Evolutionary conservation across 1,140 invertebrate genomes (phyloP).

Genomic region (Mactra quadrangularis): DNA sequence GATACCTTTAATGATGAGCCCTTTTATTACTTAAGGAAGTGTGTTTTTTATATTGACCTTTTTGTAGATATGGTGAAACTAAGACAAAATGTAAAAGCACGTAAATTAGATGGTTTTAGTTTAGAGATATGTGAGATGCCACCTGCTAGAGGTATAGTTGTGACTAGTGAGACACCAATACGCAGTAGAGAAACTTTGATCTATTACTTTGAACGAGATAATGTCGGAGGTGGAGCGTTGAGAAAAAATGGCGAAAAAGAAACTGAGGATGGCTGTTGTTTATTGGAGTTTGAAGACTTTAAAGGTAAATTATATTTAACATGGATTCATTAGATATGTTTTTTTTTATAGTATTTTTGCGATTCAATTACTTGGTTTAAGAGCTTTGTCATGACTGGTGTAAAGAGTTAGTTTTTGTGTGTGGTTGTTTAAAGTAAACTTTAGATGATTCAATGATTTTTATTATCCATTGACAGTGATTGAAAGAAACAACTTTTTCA

Average conservation of each 20-base stretch:
- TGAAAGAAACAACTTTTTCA: no score
- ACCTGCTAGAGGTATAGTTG: slow-evolving; percentile 36
- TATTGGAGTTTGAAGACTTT: slow-evolving; percentile 50
- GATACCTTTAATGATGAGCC: no score
- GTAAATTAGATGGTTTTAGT: slow-evolving; percentile 37
- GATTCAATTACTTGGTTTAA: no score
- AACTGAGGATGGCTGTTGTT: slow-evolving; percentile 54
- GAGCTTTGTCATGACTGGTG: no score
- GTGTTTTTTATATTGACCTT: no score
- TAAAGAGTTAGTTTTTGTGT: no score
- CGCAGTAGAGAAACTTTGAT: slow-evolving; percentile 46
- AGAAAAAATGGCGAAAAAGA: slow-evolving; percentile 41
- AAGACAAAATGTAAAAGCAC: slow-evolving; percentile 24
- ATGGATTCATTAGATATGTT: no score
- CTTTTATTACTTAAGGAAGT: no score
- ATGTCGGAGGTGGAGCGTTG: slow-evolving; percentile 37
- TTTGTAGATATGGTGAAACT: slow-evolving; percentile 53
- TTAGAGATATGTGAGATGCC: slow-evolving; percentile 41
- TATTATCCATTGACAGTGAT: no score
- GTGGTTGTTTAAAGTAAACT: no score
- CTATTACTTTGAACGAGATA: slow-evolving; percentile 53
- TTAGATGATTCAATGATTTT: no score
- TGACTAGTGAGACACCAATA: slow-evolving; percentile 39
- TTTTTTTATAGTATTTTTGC: no score
- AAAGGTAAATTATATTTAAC: slow-evolving; percentile 22